phyloP scores from a whole-genome alignment of 37 sponge, comb jelly and placozoan species.

The Geodia barretti region DNA sequence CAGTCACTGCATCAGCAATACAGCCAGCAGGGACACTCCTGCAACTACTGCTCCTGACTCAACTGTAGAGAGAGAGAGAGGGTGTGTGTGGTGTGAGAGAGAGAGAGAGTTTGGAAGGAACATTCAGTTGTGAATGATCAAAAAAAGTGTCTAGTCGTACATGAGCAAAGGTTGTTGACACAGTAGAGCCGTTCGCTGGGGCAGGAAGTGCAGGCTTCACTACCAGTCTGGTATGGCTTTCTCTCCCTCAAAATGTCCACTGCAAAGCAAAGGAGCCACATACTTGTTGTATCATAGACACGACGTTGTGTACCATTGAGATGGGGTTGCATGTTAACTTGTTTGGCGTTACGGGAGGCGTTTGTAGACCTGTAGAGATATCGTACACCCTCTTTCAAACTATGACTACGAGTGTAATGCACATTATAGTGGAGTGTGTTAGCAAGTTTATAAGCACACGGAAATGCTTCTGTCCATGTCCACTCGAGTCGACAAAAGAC shows the following conservation, averaged over 20 bases:
- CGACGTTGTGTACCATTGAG: too few species aligned
- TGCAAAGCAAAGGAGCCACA: not conserved
- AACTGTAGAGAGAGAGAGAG: not conserved
- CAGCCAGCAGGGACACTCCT: not conserved
- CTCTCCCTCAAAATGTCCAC: slow-evolving; percentile 20
- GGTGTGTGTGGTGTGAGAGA: not conserved
- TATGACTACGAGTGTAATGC: too few species aligned
- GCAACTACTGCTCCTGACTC: not conserved
- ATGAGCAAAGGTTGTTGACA: slow-evolving; percentile 28
- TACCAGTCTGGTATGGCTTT: slow-evolving; percentile 36
- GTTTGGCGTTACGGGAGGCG: too few species aligned
- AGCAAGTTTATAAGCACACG: too few species aligned
- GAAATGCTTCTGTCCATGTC: too few species aligned
- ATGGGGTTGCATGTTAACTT: not conserved
- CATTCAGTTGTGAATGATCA: not conserved
- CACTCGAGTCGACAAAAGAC: too few species aligned
- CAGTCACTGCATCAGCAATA: not conserved
- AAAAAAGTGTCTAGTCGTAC: not conserved
- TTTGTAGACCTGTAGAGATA: too few species aligned
- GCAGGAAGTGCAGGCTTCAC: slow-evolving; percentile 18
- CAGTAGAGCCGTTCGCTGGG: slow-evolving; percentile 40
- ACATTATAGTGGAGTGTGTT: too few species aligned
- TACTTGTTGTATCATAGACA: too few species aligned
- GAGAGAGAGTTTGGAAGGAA: not conserved
- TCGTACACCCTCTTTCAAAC: too few species aligned